Percentiles rank a stretch among this genome's conserved stretches.
Evolutionary conservation across 2,113 vertebrate genomes (phyloP).

Genomic region (Morphnarchus princeps): DNA sequence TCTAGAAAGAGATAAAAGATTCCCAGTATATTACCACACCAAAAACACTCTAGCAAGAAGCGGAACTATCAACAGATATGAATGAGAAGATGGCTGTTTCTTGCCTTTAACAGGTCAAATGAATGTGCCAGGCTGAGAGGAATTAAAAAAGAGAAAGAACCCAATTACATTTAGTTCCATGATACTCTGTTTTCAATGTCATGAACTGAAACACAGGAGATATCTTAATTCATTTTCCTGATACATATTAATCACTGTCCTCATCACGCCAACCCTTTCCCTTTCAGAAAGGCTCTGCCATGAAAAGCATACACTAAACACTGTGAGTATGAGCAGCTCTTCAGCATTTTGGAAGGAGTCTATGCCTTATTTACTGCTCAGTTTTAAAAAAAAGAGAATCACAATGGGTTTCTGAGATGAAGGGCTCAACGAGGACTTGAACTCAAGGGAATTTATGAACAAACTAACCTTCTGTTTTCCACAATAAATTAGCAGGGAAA

Average conservation of each 20-base stretch:
- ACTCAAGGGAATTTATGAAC: not conserved
- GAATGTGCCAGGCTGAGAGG: slow-evolving; percentile 6
- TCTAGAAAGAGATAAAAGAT: not conserved
- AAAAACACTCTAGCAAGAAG: not conserved
- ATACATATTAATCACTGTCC: not conserved
- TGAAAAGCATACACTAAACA: not conserved
- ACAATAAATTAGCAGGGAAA: not conserved
- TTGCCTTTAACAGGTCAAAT: slow-evolving; percentile 3
- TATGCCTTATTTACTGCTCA: not conserved
- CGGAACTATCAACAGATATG: not conserved
- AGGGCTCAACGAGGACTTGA: not conserved
- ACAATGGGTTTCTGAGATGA: not conserved
- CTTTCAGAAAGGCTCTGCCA: not conserved
- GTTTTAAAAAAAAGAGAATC: not conserved
- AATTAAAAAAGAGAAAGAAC: slow-evolving; percentile 1
- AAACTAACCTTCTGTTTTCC: not conserved
- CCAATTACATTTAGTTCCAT: not conserved
- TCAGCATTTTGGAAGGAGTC: not conserved
- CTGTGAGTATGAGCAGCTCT: not conserved
- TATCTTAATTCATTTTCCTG: not conserved
- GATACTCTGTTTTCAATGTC: not conserved
- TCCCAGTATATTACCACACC: not conserved
- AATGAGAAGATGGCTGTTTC: not conserved
- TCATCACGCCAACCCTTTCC: not conserved
- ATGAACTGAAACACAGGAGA: not conserved